Base-by-base conservation (phyloP, 2,888 invertebrate genomes). In the Habrosyne pyritoides region DNA sequence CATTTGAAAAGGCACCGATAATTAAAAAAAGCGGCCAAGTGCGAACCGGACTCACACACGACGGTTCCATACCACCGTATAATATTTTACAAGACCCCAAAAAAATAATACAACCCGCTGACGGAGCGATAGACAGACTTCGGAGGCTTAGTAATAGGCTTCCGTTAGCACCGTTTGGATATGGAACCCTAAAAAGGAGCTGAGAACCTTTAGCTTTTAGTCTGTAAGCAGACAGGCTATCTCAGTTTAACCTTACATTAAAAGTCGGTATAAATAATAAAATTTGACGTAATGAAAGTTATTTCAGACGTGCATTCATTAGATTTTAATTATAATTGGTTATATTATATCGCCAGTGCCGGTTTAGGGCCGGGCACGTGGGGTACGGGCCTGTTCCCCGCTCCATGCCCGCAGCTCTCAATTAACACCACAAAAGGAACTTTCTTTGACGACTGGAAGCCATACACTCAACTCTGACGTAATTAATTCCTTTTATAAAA, bases 401-500 rank as follows among this genome's bases (percentile, higher is more conserved):
- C 14, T 4, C 36, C 18, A 2, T 7, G 52, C 52, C 56, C 53
- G 54, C 55, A 55, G 51, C 54, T 53, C 63, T 59, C 64, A 64
- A 64, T 64, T 67, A 64, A 57, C 51, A 54, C 57, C 42, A 64
- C 67, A 67, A 63, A 59, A 55, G 56, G 42, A 55, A 51, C 55
- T 55, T 54, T 57, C 63, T 66, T 64, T 66, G 60, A 62, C 54
- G 59, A 53, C 42, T 42, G 18, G 18, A 42, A 42, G 54, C n/a
- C 42, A 26, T 55, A 53, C 52, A 60, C 57, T 56, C 55, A 55
- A 57, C 59, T 57, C 55, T 52, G 56, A 50, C 56, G 60, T 63
- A 63, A 63, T 67, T 65, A 67, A 64, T 63, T 63, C 63, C 60
- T 42, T 63, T 64, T 59, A 60, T 60, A 61, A 62, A 61, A 61